Percentiles rank a stretch among this genome's conserved stretches.
Conservation (phyloP, 2,113 vertebrate genomes). For the Osmerus eperlanus region DNA sequence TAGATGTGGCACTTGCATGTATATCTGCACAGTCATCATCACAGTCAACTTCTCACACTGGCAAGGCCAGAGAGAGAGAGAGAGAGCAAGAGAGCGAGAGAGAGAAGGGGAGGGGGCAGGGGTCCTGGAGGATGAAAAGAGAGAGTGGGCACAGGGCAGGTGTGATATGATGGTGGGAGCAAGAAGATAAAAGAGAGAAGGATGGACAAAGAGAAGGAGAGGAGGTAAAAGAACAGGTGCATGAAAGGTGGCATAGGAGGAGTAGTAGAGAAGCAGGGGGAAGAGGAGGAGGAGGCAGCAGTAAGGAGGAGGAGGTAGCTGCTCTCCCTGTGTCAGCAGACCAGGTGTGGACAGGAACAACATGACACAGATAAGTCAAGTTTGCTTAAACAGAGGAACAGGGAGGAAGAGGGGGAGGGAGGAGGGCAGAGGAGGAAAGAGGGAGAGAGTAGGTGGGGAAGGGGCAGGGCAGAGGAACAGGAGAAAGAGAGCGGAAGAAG, state of each 20-base stretch:
- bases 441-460: too few species aligned
- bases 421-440: not conserved
- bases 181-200: constrained; percentile 44
- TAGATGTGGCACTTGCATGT: too few species aligned
- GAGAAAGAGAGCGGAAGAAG: too few species aligned
- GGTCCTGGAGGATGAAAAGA: constrained; percentile 38
- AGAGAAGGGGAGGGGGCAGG: constrained; percentile 6
- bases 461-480: too few species aligned
- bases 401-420: not conserved
- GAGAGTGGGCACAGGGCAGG: constrained; percentile 17
- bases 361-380: constrained; percentile 6
- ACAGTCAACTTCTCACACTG: not conserved
- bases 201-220: constrained; percentile 21
- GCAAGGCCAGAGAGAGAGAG: constrained; percentile 3
- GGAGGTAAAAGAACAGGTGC: constrained; percentile 39
- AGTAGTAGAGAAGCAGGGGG: constrained; percentile 13
- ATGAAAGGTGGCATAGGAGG: constrained; percentile 32
- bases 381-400: not conserved
- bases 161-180: constrained; percentile 13
- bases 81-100: not conserved
- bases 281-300: too few species aligned
- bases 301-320: too few species aligned
- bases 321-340: not conserved
- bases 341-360: constrained; percentile 3
- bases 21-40: too few species aligned